Base-by-base conservation (phyloP, 2,113 vertebrate species). In the Atractosteus spatula region DNA sequence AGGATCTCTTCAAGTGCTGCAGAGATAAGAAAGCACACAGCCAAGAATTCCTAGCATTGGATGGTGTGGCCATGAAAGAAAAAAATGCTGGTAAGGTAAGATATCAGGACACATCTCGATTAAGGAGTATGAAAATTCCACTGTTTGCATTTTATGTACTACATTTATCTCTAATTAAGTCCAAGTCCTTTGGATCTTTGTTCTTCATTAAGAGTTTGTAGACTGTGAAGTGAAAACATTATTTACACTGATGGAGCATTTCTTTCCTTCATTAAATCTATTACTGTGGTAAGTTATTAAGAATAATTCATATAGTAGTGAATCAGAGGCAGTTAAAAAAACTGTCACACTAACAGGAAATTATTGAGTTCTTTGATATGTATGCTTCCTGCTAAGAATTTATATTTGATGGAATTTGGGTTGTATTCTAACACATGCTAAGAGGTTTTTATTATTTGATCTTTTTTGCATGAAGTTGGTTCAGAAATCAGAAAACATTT, bases 1-100 rank as follows among this genome's bases (percentile, higher is more conserved):
- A 88, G 87, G 87, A 86, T 81, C 79, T 81, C 79, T 77, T 69
- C 16, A 73, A 69, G 67, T 66, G 65, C 70, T 54, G 41, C 69
- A 47, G 70, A 85, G 81, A 86, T 84, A 82, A 87, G 79, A 69
- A 74, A 66, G 68, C 71, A 65, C 17, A 57, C 14, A 55, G 71
- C 16, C 47, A 75, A 71, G 78, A 80, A 77, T 76, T 76, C 78
- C 81, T 63, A 55, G 16, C 44, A 43, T 8, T 55, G 51, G 70
- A 63, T 79, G 5, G 4, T 14, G 57, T 5, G 14, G 11, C 4
- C 14, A 6, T 16, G 57, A n/a, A 13, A 59, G 13, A 59, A 7
- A 59, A 59, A 29, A 29, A 59, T 7, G 57, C 13, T 8, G 4
- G n/a, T n/a, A 59, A 11, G 14, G 2, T 16, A 3, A 59, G 5